Evolutionary conservation across 2,888 invertebrate species (phyloP), one percentile per base, ranked within the genome.

Genomic region (Lithophane socia): DNA sequence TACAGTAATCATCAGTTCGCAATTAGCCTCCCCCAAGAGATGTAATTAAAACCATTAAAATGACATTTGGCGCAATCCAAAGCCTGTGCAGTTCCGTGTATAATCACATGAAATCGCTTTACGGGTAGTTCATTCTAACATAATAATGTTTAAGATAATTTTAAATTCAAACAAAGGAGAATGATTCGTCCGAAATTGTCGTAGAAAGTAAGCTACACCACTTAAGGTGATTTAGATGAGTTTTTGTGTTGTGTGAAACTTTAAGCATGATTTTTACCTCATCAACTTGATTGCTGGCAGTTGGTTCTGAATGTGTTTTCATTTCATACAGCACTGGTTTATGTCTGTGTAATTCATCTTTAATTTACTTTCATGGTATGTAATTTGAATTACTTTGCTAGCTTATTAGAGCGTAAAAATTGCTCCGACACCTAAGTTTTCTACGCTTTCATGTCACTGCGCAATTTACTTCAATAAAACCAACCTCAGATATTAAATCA

Each of bases 11-110:
- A 90, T 75, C 77, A 83, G 89, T 89, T 88, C 88, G 88, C 88
- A 93, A 94, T 94, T 93, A 93, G 88, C 80, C 88, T 87, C 85
- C 87, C 87, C 88, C 78, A 84, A 80, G 86, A 89, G 82, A 88
- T 89, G 92, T 93, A 95, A 95, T 96, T 95, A 95, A 94, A 94
- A 95, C 95, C 91, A 96, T 96, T 96, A 96, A 95, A 95, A 95
- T 92, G 91, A 94, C 95, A 96, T 96, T 95, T 95, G 94, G 92
- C 92, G 88, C 91, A 87, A 82, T 87, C 73, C 64, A 91, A 86
- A 89, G 89, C 86, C 84, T 79, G 85, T 83, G 81, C 85, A 86
- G 87, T 92, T 89, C 91, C 90, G 90, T 90, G 86, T 89, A 88
- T 92, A 92, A 91, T 92, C 89, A 92, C 89, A 90, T 89, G 83